phyloP scores from a whole-genome alignment of 2,113 vertebrate genomes.

The Sceloporus tristichus region DNA sequence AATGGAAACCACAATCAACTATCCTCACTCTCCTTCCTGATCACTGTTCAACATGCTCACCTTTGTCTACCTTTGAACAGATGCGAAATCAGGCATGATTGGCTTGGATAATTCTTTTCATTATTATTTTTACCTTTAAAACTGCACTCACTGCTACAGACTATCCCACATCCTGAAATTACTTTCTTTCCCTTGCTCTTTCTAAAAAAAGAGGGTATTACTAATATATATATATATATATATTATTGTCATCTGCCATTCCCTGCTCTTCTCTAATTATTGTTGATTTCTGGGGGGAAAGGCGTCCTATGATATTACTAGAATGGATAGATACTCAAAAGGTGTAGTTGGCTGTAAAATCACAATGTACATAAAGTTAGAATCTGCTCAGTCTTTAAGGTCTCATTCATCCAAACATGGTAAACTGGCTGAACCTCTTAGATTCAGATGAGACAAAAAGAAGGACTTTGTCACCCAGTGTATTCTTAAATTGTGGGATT shows the following conservation, averaged over 20 bases:
- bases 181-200: slow-evolving; percentile 48
- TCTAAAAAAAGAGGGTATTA: no score
- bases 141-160: slow-evolving; percentile 70
- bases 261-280: slow-evolving; percentile 68
- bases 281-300: slow-evolving; percentile 66
- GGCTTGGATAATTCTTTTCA: slow-evolving; percentile 75
- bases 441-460: not conserved
- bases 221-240: slow-evolving; percentile 33
- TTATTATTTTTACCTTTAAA: slow-evolving; percentile 65
- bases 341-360: slow-evolving; percentile 31
- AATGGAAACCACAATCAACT: slow-evolving; percentile 72
- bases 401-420: no score
- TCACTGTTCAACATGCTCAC: slow-evolving; percentile 75
- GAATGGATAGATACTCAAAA: slow-evolving; percentile 52
- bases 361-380: not conserved
- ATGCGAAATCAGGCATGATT: slow-evolving; percentile 76
- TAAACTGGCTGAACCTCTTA: not conserved
- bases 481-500: no score
- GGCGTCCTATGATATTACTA: slow-evolving; percentile 49
- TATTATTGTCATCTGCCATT: slow-evolving; percentile 64
- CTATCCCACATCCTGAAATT: slow-evolving; percentile 65
- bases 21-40: slow-evolving; percentile 69
- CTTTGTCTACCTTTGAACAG: slow-evolving; percentile 72
- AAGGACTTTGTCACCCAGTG: not conserved
- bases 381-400: no score